Base-by-base conservation (phyloP, 2,888 invertebrate genomes). In the Andrena bucephala region DNA sequence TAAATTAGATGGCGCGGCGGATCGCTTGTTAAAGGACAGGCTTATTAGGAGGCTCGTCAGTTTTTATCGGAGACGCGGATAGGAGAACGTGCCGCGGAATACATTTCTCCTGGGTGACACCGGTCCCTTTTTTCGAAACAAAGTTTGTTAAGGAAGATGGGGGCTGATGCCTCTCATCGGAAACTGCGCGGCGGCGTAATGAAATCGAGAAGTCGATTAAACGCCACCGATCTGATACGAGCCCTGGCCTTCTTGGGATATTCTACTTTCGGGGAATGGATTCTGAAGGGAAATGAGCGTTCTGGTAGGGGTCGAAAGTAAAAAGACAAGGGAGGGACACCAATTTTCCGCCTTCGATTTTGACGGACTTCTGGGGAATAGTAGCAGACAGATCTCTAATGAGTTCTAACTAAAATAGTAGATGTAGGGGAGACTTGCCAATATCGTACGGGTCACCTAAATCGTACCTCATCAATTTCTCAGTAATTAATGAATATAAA, bases 31-130 rank as follows among this genome's bases (percentile, higher is more conserved):
- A 77, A 83, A 72, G 81, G 73, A 60, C 77, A 65, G 62, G 67
- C 78, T 87, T 85, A 81, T 83, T 81, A 81, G 78, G 84, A 75
- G 76, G 73, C 74, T 76, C 67, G 81, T 76, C 76, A 80, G 54
- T 65, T 80, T 68, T 72, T 48, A 60, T 62, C 31, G 36, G n/a
- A 42, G 68, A 50, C 60, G 71, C 48, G 71, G 60, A 80, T 80
- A 62, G 78, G 33, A 67, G 10, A 78, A 80, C 80, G 80, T 80
- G 80, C 80, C 10, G 62, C 20, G 54, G 80, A 80, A 80, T 80
- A 80, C 66, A 78, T 80, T 78, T 76, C 63, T 69, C 57, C 48
- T 29, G 7, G 16, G 29, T 63, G 68, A 33, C 31, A 42, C 48
- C 20, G 69, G 16, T 24, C 54, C 7, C 4, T 24, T 52, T 27